Percentiles rank a stretch among this genome's conserved stretches.
Evolutionary conservation across 2,888 invertebrate genomes (phyloP).

Genomic region (Brenthis hecate): DNA sequence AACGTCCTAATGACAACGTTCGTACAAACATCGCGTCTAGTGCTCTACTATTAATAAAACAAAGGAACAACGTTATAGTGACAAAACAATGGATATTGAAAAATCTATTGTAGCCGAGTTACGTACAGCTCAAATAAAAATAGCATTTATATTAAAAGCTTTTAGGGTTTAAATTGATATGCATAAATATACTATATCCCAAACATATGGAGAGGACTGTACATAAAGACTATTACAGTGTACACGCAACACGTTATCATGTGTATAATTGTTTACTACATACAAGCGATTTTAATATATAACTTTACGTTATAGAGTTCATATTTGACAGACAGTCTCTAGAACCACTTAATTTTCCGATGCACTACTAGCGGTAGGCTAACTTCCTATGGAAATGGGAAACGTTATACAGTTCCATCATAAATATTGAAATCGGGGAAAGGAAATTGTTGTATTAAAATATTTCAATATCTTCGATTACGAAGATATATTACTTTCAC

Average conservation of each 20-base stretch:
- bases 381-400: conserved; percentile 14
- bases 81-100: conserved; percentile 14
- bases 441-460: conserved; percentile 17
- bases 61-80: conserved; percentile 18
- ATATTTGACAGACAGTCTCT: background rate
- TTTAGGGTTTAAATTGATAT: conserved; percentile 1
- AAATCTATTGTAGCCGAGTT: conserved; percentile 6
- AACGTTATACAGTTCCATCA: conserved; percentile 4
- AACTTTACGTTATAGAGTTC: background rate
- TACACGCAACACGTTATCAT: conserved; percentile 14
- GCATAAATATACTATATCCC: background rate
- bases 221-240: background rate
- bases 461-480: background rate
- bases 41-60: conserved; percentile 17
- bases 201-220: background rate
- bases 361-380: conserved; percentile 11
- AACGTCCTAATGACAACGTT: conserved; percentile 3
- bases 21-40: conserved; percentile 7
- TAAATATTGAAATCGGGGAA: background rate
- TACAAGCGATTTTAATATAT: background rate
- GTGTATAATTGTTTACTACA: conserved; percentile 3
- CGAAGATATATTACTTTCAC: too few relatives aligned
- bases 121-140: conserved; percentile 16
- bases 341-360: conserved; percentile 10
- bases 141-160: conserved; percentile 10